phyloP scores from a whole-genome alignment of 1,140 invertebrate species.

The Tachypleus tridentatus region DNA sequence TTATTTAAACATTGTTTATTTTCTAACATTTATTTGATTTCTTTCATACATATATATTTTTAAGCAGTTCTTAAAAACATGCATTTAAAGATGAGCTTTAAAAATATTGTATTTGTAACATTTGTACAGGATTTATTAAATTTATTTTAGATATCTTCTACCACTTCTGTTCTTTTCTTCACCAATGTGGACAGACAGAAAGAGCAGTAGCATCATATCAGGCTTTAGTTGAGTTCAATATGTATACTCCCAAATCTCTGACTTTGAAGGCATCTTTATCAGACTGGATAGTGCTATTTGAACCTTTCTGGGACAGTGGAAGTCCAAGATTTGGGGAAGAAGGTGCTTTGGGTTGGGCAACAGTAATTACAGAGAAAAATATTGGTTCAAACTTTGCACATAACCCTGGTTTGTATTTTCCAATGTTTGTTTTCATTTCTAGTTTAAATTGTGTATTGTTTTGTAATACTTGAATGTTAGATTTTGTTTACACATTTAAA shows the following conservation, averaged over 20 bases:
- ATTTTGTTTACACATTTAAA: too few species aligned
- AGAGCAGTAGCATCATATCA: conserved; percentile 37
- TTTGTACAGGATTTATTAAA: background rate
- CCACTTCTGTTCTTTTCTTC: conserved; percentile 33
- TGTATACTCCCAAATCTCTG: conserved; percentile 31
- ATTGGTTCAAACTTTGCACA: background rate
- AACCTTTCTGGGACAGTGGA: conserved; percentile 41
- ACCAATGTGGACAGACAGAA: conserved; percentile 37
- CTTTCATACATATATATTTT: background rate
- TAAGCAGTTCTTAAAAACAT: background rate
- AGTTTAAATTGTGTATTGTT: too few species aligned
- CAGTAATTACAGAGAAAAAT: conserved; percentile 26
- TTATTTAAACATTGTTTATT: background rate
- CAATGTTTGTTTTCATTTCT: too few species aligned
- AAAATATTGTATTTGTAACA: background rate
- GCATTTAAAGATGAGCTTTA: background rate
- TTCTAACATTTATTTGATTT: background rate
- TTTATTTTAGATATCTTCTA: conserved; percentile 32
- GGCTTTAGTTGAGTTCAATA: conserved; percentile 39
- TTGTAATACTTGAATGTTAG: too few species aligned
- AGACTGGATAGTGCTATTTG: conserved; percentile 32
- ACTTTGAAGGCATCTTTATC: conserved; percentile 10
- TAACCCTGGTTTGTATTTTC: too few species aligned
- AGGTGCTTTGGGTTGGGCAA: conserved; percentile 34
- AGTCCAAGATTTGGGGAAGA: conserved; percentile 37